phyloP scores from a whole-genome alignment of 2,888 invertebrate species.

The Nomada ferruginata region DNA sequence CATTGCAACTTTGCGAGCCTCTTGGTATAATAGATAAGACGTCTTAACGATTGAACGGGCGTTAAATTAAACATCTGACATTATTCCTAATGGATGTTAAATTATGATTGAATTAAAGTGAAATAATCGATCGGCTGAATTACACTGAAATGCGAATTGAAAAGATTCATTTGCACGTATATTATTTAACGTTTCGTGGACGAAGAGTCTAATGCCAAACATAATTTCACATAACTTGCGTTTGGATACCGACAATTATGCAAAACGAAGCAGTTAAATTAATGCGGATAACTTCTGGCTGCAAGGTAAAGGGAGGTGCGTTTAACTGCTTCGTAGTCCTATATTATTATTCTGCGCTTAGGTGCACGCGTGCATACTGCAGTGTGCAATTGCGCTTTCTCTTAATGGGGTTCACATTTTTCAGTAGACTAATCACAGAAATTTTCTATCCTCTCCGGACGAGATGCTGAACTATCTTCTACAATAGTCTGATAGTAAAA shows the following conservation, averaged over 20 bases:
- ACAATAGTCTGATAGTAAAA: background rate
- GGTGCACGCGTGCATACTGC: background rate
- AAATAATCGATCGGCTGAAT: background rate
- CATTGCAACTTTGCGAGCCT: slow-evolving; percentile 3
- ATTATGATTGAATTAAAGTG: no score
- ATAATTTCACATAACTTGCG: background rate
- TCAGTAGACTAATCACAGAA: background rate
- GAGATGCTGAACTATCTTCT: background rate
- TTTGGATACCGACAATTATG: background rate
- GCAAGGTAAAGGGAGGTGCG: background rate
- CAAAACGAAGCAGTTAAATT: background rate
- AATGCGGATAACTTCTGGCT: background rate
- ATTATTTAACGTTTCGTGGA: no score
- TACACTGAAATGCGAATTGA: background rate
- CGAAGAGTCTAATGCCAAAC: no score
- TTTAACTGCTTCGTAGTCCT: background rate
- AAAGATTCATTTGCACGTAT: background rate
- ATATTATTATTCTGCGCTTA: slow-evolving; percentile 10
- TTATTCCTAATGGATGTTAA: background rate
- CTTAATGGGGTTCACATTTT: background rate
- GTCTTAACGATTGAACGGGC: background rate
- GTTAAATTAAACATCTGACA: slow-evolving; percentile 18
- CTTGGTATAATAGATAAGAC: slow-evolving; percentile 5
- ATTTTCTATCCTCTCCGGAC: background rate
- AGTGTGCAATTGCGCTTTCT: slow-evolving; percentile 6